Evolutionary conservation across 2,797 vertebrate species (phyloP), one percentile per base, ranked within the genome.

Genomic region (Manis pentadactyla): DNA sequence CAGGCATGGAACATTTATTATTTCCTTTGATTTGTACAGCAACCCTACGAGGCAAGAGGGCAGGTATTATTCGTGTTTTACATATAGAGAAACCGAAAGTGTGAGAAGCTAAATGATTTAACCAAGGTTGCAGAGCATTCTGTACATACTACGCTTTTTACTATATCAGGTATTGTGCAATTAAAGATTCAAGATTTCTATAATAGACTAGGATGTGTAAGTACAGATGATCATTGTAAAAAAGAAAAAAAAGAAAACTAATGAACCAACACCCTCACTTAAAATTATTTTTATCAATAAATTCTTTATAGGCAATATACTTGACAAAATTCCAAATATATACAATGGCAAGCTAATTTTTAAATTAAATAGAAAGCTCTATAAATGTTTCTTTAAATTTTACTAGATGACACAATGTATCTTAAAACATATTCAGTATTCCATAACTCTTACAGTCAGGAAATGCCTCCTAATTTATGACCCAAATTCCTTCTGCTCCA

Each of bases 401-500:
- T 95, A 57, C 88, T 88, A 96, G 46, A 79, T 82, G 53, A 57
- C 6, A 90, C 57, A 74, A 64, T 93, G 46, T 87, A 94, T 71
- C 77, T 95, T 95, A 82, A 81, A 93, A 75, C 25, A 87, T 96
- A 96, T 61, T 97, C 87, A 93, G 37, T 89, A 90, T 93, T 96
- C 90, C 49, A 83, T 29, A 84, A 92, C 18, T 96, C 69, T 93
- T 77, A 81, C 23, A 84, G 39, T 96, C 77, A 92, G 66, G 71
- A 92, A 94, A 77, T 78, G 29, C 55, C 95, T 97, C 63, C 78
- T 91, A 94, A 96, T 91, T 97, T 84, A 75, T 96, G 92, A 97
- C 95, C 89, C 93, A 95, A 82, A 97, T 97, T 97, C 49, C 55
- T 94, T 64, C 53, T 96, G 95, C 91, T 97, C 94, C 59, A 97